Conservation (phyloP, 2,797 vertebrate genomes). For the Myotis vivesi region DNA sequence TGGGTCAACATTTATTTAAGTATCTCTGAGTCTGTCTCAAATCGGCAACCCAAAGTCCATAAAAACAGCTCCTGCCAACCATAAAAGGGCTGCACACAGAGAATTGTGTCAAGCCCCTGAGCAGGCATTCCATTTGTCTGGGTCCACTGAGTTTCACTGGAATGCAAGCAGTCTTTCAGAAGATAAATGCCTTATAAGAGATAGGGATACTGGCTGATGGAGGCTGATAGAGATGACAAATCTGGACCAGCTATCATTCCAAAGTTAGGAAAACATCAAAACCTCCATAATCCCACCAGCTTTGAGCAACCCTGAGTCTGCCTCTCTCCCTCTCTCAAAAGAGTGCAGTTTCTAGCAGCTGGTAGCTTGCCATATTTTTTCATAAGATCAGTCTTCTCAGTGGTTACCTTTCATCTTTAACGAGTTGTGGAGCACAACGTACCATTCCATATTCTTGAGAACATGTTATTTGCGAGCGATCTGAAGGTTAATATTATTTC, state of each 20-base stretch:
- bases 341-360: neutral
- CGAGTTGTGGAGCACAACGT: conserved; percentile 10
- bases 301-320: neutral
- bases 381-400: neutral
- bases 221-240: conserved; percentile 56
- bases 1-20: conserved; percentile 39
- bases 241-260: neutral
- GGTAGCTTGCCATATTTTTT: neutral
- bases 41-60: conserved; percentile 23
- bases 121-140: conserved; percentile 45
- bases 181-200: conserved; percentile 57
- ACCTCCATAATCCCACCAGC: neutral
- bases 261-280: conserved; percentile 18
- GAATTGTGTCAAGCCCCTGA: conserved; percentile 28
- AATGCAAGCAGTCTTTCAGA: conserved; percentile 28
- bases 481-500: conserved; percentile 51
- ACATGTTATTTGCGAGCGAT: conserved; percentile 50
- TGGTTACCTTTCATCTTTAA: neutral
- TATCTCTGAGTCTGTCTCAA: conserved; percentile 36
- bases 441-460: conserved; percentile 43
- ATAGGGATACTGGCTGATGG: conserved; percentile 37
- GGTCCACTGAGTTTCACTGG: conserved; percentile 45
- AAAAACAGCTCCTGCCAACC: conserved; percentile 1
- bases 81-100: conserved; percentile 4
- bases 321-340: neutral